Percentiles rank a stretch among this genome's conserved stretches.
Evolutionary conservation across 2,113 vertebrate genomes (phyloP).

Genomic region (Epinephelus moara): DNA sequence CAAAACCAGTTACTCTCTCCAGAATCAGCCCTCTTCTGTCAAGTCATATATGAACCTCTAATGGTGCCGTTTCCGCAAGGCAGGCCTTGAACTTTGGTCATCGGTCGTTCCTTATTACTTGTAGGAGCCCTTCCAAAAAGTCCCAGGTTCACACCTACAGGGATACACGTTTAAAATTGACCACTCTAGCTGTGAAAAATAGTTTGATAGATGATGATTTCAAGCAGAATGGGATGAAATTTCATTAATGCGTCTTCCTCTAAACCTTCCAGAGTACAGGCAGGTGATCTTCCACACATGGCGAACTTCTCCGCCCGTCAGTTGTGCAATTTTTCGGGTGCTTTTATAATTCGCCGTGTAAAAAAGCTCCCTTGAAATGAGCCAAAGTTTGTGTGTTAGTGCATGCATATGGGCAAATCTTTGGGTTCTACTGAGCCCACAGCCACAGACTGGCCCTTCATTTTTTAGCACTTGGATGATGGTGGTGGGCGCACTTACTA

Average conservation of each 20-base stretch:
- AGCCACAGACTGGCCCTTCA: constrained; percentile 54
- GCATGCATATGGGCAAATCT: constrained; percentile 75
- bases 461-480: constrained; percentile 44
- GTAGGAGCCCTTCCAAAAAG: constrained; percentile 56
- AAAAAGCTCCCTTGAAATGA: constrained; percentile 50
- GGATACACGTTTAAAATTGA: constrained; percentile 34
- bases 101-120: constrained; percentile 44
- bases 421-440: constrained; percentile 74
- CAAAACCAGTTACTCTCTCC: constrained; percentile 50
- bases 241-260: constrained; percentile 44
- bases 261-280: constrained; percentile 49
- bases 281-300: constrained; percentile 34
- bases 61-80: constrained; percentile 32
- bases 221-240: constrained; percentile 57
- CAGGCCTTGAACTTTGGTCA: constrained; percentile 71
- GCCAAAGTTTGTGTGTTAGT: constrained; percentile 63
- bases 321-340: constrained; percentile 72
- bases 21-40: constrained; percentile 50
- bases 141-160: constrained; percentile 37
- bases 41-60: constrained; percentile 46
- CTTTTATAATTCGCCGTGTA: constrained; percentile 52
- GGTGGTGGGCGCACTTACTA: constrained; percentile 38
- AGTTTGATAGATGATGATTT: constrained; percentile 52
- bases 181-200: constrained; percentile 48
- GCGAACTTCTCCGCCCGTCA: constrained; percentile 39